Conservation (phyloP, 2,797 vertebrate genomes). For the Halcyon smyrnensis region DNA sequence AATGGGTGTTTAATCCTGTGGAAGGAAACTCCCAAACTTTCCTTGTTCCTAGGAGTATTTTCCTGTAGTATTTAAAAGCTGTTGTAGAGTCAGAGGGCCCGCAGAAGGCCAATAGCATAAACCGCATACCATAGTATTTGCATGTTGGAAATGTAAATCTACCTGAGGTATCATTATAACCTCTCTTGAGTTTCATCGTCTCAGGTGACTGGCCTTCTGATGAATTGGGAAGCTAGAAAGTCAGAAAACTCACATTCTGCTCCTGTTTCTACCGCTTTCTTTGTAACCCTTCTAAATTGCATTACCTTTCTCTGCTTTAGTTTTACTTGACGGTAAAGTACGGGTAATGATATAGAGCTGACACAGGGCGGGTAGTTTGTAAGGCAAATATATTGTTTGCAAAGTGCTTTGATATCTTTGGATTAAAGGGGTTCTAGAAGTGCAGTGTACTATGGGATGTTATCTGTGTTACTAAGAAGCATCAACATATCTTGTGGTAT, state of each 20-base stretch:
- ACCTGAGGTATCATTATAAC: neutral
- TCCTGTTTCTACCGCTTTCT: neutral
- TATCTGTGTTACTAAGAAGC: neutral
- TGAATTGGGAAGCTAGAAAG: neutral
- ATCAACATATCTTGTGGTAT: neutral
- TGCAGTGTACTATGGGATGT: neutral
- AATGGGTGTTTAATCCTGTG: neutral
- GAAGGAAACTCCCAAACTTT: neutral
- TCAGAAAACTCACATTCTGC: neutral
- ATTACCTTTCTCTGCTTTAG: neutral
- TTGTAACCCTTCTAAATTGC: neutral
- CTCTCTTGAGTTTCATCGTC: neutral
- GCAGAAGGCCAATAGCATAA: neutral
- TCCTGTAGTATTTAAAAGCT: neutral
- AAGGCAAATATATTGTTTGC: neutral
- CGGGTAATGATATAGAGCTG: neutral
- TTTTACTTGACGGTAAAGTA: neutral
- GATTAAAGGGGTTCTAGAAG: neutral
- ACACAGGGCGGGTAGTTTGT: rapidly evolving
- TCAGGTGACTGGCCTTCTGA: neutral
- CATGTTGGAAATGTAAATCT: neutral
- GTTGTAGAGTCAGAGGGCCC: neutral
- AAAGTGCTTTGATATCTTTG: neutral
- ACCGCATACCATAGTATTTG: rapidly evolving
- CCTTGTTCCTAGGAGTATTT: neutral